Conservation (phyloP, 2,113 vertebrate genomes). For the Nibea coibor region DNA sequence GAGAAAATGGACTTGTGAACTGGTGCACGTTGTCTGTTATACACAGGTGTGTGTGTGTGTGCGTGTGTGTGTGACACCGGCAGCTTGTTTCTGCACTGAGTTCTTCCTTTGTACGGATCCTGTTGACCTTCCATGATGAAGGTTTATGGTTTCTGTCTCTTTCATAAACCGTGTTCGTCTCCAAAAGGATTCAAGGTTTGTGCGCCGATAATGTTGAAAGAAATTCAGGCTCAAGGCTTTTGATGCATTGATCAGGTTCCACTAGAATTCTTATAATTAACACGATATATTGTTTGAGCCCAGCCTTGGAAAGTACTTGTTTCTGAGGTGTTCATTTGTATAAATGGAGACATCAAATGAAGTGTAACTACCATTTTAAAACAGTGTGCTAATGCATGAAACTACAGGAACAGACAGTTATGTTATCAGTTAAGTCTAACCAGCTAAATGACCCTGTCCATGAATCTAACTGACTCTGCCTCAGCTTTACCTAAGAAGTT, state of each 20-base stretch:
- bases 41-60: background rate
- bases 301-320: background rate
- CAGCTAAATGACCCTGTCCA: no score
- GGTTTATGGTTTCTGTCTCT: slow-evolving; percentile 2
- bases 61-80: background rate
- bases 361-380: no score
- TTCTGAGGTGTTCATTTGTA: background rate
- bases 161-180: background rate
- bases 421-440: no score
- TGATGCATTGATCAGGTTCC: background rate
- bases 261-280: background rate
- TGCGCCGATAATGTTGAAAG: background rate
- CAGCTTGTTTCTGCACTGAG: background rate
- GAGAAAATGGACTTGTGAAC: background rate
- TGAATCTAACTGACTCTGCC: no score
- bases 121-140: slow-evolving; percentile 15
- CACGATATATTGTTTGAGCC: background rate
- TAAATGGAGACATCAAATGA: background rate
- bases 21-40: background rate
- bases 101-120: background rate
- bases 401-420: background rate
- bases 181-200: background rate
- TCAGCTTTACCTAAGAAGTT: no score
- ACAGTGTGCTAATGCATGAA: background rate
- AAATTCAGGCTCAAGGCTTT: background rate